Evolutionary conservation across 2,888 invertebrate genomes (phyloP), one percentile per base, ranked within the genome.

Genomic region (Microdon myrmicae): DNA sequence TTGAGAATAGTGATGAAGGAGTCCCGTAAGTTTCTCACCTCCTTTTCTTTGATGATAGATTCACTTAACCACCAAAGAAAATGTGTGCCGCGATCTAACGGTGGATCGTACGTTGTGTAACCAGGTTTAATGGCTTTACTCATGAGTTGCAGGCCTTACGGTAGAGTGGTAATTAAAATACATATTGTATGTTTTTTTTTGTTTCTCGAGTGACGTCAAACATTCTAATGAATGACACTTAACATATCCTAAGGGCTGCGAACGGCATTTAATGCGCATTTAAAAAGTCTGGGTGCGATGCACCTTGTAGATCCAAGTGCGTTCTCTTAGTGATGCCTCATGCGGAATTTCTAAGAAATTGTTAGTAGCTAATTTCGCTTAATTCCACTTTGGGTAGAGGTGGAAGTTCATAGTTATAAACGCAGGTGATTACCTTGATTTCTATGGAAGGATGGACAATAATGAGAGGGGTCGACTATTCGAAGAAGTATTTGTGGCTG

Each of bases 161-260:
- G 64, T 64, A 43, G 64, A 64, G 58, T 64, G 64, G 64, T 64
- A 56, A 64, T 64, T 64, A 56, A 64, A 64, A 64, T 56, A 56
- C 34, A 41, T 56, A 41, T 45, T 44, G 7, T 25, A 7, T 31
- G 26, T 19, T 32, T 20, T 26, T 49, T 10, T 19, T 22, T 10
- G 16, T 10, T 10, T 25, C 25, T 26, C 34, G 39, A 25, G 39
- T 55, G 54, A 55, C 45, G 54, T 55, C 54, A 55, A 55, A 55
- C 47, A 47, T 47, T 47, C 45, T 55, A 55, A 41, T 55, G 55
- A 55, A 47, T 20, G 47, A 32, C 34, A 35, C 43, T 55, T 56
- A 28, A 56, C 51, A 56, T 56, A 45, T 25, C 51, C 51, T 51
- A 43, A 25, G 25, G 47, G 45, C 43, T 32, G 45, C 56, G 31